These are phyloP conservation scores for Zaprionus nigranus DNA, from an alignment of 1,140 invertebrate species.

Conservation along the genomic window DNA sequence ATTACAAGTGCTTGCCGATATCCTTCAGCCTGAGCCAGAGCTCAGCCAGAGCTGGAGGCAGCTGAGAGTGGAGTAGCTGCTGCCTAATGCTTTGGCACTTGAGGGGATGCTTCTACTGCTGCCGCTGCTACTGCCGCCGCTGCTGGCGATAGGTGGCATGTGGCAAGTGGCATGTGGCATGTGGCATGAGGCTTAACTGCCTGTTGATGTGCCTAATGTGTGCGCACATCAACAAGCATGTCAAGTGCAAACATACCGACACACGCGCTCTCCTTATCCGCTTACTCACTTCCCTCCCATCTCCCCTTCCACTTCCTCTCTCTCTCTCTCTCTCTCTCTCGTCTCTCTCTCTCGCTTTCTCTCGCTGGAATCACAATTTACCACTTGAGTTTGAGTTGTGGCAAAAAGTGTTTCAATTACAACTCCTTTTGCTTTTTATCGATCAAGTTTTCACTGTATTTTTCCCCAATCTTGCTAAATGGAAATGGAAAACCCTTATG, in stretches of 20 bases:
- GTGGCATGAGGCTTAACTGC: conserved; percentile 1
- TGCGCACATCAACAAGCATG: conserved; percentile 38
- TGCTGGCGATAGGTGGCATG: background rate
- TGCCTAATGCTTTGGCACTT: conserved; percentile 35
- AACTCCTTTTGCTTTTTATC: background rate
- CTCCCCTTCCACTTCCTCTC: no score
- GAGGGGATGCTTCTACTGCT: conserved; percentile 24
- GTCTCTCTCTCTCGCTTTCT: no score
- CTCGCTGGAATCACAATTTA: background rate
- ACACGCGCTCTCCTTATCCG: conserved; percentile 3
- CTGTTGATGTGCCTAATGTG: conserved; percentile 33
- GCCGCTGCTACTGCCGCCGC: background rate
- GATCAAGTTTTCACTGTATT: background rate
- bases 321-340: background rate
- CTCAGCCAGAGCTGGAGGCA: background rate
- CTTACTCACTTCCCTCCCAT: background rate
- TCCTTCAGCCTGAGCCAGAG: conserved; percentile 4
- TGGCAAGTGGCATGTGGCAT: background rate
- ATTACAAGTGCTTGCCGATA: conserved; percentile 28
- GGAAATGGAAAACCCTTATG: background rate
- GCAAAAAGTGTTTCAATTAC: background rate
- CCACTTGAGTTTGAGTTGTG: background rate
- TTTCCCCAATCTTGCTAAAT: background rate
- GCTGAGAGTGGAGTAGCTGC: background rate
- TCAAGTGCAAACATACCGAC: conserved; percentile 23